A percentile compares a stretch with the other conserved stretches of the same genome.
Conservation (phyloP, 2,888 invertebrate species). For the Apotomis turbidana region DNA sequence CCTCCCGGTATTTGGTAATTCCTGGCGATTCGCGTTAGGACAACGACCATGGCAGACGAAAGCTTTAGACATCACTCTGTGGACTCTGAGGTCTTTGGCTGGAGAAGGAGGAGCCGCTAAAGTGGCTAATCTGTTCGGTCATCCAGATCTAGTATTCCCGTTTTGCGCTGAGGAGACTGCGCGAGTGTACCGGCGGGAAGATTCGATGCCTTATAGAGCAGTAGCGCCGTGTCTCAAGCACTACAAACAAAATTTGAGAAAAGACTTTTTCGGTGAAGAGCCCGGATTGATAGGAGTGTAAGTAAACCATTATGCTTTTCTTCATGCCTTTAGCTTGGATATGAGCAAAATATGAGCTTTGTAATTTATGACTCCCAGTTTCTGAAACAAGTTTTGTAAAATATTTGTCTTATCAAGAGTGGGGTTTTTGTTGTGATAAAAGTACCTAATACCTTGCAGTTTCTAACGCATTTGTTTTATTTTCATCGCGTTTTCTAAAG, state of each 20-base stretch:
- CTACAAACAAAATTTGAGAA: slow-evolving; percentile 87
- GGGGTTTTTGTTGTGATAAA: too few species aligned
- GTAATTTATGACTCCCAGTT: too few species aligned
- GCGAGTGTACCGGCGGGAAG: slow-evolving; percentile 87
- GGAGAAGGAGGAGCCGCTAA: slow-evolving; percentile 82
- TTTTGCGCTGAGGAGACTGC: slow-evolving; percentile 90
- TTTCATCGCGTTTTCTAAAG: too few species aligned
- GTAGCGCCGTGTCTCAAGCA: slow-evolving; percentile 89
- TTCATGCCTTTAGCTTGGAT: too few species aligned
- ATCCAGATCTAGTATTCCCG: slow-evolving; percentile 89
- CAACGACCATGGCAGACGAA: slow-evolving; percentile 76
- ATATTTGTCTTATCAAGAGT: too few species aligned
- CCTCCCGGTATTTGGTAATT: slow-evolving; percentile 89
- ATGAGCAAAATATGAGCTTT: background rate
- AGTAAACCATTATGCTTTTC: slow-evolving; percentile 58
- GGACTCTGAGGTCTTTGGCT: slow-evolving; percentile 77
- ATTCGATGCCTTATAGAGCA: slow-evolving; percentile 87
- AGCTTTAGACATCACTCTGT: slow-evolving; percentile 81
- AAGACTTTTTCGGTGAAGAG: slow-evolving; percentile 88
- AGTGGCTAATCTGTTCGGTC: slow-evolving; percentile 89
- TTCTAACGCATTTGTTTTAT: too few species aligned
- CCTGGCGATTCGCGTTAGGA: slow-evolving; percentile 90
- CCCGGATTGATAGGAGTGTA: slow-evolving; percentile 90
- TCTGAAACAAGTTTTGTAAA: too few species aligned
- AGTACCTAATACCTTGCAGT: too few species aligned